phyloP scores from a whole-genome alignment of 2,113 vertebrate genomes.

The Tachysurus fulvidraco region DNA sequence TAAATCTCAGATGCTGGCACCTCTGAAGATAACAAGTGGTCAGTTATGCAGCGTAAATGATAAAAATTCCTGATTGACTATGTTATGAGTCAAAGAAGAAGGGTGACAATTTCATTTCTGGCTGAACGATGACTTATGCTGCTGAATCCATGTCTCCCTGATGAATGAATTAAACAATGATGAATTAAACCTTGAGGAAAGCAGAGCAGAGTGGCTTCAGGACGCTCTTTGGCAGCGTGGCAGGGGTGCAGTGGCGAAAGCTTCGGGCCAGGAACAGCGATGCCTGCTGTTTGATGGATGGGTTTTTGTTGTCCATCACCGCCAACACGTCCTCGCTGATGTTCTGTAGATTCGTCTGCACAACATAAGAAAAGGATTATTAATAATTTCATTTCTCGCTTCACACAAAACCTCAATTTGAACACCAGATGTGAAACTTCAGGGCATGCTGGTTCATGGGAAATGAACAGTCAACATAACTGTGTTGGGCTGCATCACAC shows the following conservation, averaged over 20 bases:
- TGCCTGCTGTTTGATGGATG: slow-evolving; percentile 96
- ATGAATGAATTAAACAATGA: background rate
- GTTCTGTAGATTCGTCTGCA: slow-evolving; percentile 90
- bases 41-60: background rate
- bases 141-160: too few species aligned
- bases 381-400: background rate
- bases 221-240: slow-evolving; percentile 87
- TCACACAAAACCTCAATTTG: background rate
- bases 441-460: background rate
- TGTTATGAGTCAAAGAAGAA: background rate
- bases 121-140: background rate
- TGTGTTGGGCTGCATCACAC: background rate
- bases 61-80: background rate
- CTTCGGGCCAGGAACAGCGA: slow-evolving; percentile 95
- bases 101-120: background rate
- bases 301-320: slow-evolving; percentile 99
- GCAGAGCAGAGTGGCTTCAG: slow-evolving; percentile 94
- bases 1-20: background rate
- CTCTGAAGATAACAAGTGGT: background rate
- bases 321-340: slow-evolving; percentile 90
- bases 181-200: slow-evolving; percentile 84
- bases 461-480: background rate
- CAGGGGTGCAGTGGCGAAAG: slow-evolving; percentile 88
- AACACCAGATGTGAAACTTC: background rate
- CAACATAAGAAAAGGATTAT: background rate